Evolutionary conservation across 2,888 invertebrate genomes (phyloP), one percentile per base, ranked within the genome.

Genomic region (Drosophila bunnanda): DNA sequence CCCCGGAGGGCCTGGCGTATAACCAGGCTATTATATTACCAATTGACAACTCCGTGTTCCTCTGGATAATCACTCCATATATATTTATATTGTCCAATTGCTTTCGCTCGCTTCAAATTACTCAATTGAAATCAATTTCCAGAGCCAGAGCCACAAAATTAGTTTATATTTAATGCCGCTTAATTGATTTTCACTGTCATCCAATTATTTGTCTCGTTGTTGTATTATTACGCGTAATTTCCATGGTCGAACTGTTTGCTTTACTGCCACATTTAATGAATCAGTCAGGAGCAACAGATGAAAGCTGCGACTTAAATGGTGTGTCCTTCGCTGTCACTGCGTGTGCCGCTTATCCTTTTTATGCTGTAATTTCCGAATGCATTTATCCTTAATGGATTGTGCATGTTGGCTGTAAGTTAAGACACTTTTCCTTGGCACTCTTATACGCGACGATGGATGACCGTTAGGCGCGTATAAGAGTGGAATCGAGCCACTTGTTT

Each of bases 111-210:
- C 34, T 50, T 59, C 34, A 52, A 85, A 88, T 82, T 69, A 68
- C 65, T 82, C 69, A 75, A 82, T 88, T 77, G 36, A 67, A 85
- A 64, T 71, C 64, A 62, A 82, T 85, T 80, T 80, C 65, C 7
- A 12, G 4, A 15, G 36, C n/a, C 17, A 46, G n/a, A 39, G 38
- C 39, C 30, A 22, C 20, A 5, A 22, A 30, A 15, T 39, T 39
- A 52, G 22, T 64, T 67, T 25, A 17, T n/a, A 52, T 44, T 25
- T 38, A 64, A 57, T 55, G 15, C 43, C 44, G 8, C n/a, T 60
- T 55, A 69, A 64, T 53, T 46, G 78, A 86, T 82, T 86, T 88
- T 72, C 76, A 72, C 78, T 69, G 71, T 65, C 43, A 56, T 30
- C 66, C 48, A 55, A 44, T 62, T 66, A 68, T 52, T 64, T 48